These are phyloP conservation scores for Aphelenchoides bicaudatus DNA, from an alignment of 2,888 invertebrate genomes.

Conservation along the genomic window DNA sequence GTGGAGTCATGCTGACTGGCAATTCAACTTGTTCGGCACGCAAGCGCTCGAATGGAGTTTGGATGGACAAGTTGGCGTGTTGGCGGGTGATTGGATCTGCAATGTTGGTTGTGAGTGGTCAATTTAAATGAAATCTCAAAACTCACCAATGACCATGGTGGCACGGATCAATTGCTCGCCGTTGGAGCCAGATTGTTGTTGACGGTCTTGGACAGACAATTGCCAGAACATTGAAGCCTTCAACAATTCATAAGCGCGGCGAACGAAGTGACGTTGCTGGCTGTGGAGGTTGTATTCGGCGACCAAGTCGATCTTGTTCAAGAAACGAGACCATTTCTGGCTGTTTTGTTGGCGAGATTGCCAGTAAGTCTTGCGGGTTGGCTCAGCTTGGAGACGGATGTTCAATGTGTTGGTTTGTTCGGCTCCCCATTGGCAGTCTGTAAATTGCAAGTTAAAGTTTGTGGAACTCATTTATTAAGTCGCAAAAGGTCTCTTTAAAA, in stretches of 20 bases:
- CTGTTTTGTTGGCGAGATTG: background rate
- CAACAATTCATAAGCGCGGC: conserved; percentile 36
- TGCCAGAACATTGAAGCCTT: conserved; percentile 40
- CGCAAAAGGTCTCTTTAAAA: no score
- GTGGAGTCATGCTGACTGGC: conserved; percentile 26
- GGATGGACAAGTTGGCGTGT: conserved; percentile 46
- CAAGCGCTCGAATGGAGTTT: conserved; percentile 36
- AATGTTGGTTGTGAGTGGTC: no score
- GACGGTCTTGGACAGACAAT: background rate
- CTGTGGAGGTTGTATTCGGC: conserved; percentile 40
- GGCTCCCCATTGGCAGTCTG: conserved; percentile 30
- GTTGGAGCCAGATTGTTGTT: conserved; percentile 23
- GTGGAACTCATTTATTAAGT: no score
- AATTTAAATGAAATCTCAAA: no score
- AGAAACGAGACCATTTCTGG: conserved; percentile 28
- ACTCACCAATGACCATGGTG: conserved; percentile 41
- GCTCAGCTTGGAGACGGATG: conserved; percentile 31
- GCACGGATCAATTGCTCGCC: conserved; percentile 32
- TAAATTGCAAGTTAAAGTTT: no score
- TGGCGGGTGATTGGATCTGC: conserved; percentile 44
- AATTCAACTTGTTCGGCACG: conserved; percentile 28
- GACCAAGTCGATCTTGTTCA: conserved; percentile 38
- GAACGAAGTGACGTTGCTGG: conserved; percentile 28
- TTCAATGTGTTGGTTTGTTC: conserved; percentile 14
- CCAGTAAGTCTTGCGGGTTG: conserved; percentile 6